These are phyloP conservation scores for Probosciger aterrimus DNA, from an alignment of 2,113 vertebrate species.

Conservation along the genomic window DNA sequence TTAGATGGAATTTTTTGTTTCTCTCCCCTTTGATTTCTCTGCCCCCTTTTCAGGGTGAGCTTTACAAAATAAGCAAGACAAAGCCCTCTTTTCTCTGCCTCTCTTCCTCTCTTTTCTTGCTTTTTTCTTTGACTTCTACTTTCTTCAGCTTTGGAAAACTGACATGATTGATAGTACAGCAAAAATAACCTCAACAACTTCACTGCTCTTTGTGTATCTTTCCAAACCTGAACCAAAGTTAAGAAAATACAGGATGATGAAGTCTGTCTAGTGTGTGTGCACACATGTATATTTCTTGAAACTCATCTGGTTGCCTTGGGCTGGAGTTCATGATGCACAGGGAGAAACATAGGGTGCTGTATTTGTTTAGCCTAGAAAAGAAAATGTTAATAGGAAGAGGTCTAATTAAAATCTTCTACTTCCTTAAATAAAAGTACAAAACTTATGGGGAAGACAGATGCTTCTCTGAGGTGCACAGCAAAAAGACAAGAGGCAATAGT, in stretches of 20 bases:
- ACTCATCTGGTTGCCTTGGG: background rate
- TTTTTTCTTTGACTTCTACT: background rate
- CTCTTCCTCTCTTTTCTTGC: background rate
- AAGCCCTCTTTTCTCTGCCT: background rate
- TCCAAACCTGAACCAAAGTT: background rate
- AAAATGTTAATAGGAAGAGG: background rate
- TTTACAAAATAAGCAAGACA: background rate
- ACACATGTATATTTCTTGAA: background rate
- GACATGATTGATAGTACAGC: rapidly evolving
- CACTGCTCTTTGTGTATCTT: background rate
- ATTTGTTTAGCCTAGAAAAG: background rate
- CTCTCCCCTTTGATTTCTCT: background rate
- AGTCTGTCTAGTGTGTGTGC: background rate
- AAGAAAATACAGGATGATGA: background rate
- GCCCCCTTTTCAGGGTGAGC: background rate
- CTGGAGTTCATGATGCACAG: background rate
- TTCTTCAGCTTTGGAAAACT: background rate
- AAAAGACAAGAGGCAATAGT: background rate
- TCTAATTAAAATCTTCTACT: background rate
- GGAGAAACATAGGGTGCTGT: background rate
- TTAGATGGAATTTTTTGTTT: background rate
- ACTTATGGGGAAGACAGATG: background rate
- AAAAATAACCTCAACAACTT: background rate
- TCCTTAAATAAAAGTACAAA: background rate
- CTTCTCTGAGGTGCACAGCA: background rate